Conservation (phyloP, 2,797 vertebrate genomes). For the Erpetoichthys calabaricus region DNA sequence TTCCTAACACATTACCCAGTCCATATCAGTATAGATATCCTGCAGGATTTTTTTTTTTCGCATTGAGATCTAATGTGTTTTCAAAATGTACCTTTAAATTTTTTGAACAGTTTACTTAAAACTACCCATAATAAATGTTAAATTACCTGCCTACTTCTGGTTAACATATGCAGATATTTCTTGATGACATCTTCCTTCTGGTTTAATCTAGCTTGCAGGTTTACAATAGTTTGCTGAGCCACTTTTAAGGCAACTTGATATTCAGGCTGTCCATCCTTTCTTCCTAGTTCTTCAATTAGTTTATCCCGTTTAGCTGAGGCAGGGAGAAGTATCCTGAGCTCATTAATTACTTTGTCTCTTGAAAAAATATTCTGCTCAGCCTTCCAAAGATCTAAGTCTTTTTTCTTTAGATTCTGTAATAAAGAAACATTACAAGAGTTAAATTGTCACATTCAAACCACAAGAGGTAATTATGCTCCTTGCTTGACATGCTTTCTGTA, state of each 20-base stretch:
- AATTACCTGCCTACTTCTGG: conserved; percentile 72
- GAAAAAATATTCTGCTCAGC: conserved; percentile 78
- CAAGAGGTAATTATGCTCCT: no score
- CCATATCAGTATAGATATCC: no score
- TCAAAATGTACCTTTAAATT: no score
- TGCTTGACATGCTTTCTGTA: no score
- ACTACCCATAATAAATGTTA: no score
- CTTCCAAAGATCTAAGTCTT: conserved; percentile 58
- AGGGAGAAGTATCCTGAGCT: conserved; percentile 74
- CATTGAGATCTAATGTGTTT: no score
- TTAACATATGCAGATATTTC: conserved; percentile 73
- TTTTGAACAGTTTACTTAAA: no score
- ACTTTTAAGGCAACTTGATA: conserved; percentile 50
- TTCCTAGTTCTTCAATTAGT: conserved; percentile 51
- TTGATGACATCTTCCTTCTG: conserved; percentile 85
- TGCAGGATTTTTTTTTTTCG: no score
- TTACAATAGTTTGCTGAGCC: conserved; percentile 73
- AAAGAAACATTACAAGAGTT: conserved; percentile 4
- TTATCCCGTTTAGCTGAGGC: conserved; percentile 58
- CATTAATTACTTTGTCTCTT: conserved; percentile 84
- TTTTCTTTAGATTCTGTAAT: conserved; percentile 75
- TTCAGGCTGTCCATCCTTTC: conserved; percentile 43
- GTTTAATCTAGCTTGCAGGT: conserved; percentile 74
- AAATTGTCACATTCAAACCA: no score
- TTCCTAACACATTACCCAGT: no score